These are phyloP conservation scores for Alaudala cheleensis DNA, from an alignment of 2,113 vertebrate species.

Conservation along the genomic window DNA sequence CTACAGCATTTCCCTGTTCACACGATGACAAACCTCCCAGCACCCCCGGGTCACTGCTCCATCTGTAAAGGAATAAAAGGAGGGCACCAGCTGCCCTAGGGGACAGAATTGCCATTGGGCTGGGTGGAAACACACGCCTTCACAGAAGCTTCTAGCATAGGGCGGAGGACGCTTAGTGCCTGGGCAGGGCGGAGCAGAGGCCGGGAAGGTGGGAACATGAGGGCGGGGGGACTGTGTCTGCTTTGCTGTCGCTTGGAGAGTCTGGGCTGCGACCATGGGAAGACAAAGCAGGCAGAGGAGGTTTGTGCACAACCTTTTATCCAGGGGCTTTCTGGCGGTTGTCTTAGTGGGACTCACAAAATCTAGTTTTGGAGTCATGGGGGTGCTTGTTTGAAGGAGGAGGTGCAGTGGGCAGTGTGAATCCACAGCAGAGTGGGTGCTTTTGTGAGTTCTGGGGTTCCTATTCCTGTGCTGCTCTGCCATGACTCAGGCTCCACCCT, in stretches of 20 bases:
- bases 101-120: rapidly evolving
- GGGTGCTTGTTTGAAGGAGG: background rate
- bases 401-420: rapidly evolving
- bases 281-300: rapidly evolving
- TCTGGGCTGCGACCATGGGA: rapidly evolving
- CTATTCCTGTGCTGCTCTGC: rapidly evolving
- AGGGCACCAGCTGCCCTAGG: too few species aligned
- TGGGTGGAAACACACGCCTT: rapidly evolving
- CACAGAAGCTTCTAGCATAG: background rate
- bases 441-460: background rate
- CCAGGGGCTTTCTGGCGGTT: background rate
- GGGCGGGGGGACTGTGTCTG: rapidly evolving
- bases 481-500: background rate
- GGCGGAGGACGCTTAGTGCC: rapidly evolving
- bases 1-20: rapidly evolving
- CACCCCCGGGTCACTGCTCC: rapidly evolving
- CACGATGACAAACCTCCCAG: rapidly evolving
- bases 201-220: rapidly evolving
- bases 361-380: rapidly evolving
- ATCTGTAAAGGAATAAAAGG: rapidly evolving
- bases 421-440: rapidly evolving
- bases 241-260: rapidly evolving
- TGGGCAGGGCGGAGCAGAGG: background rate
- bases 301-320: background rate
- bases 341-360: rapidly evolving